Evolutionary conservation across 2,113 vertebrate species (phyloP), one percentile per base, ranked within the genome.

Genomic region (Orycteropus afer): DNA sequence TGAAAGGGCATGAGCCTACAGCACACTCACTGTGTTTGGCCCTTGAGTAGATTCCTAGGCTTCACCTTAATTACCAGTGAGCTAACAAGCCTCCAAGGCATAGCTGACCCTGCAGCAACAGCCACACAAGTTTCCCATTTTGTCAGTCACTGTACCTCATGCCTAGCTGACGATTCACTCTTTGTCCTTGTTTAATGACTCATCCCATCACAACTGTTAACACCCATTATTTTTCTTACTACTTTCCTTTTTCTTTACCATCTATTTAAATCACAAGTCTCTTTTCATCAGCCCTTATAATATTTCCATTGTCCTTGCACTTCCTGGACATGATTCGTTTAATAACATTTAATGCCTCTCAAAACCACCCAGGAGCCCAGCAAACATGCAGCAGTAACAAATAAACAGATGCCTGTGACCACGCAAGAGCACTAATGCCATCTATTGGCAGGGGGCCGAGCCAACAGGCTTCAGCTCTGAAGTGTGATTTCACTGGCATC

Each of bases 401-500:
- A 55, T 3, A 17, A 74, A 45, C 0, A 12, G 88, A 89, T 69
- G 59, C 79, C 10, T 1, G 0, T 0, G 13, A 0, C 55, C 78
- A 29, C 45, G 25, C 40, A 25, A 71, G 74, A 45, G 47, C 78
- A 10, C 65, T 29, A 12, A 23, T 0, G 76, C 63, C 89, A 49
- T 27, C 95, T 95, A 1, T 0, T 34, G 83, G 83, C 55, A 0
- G 37, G 1, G 10, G 34, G 51, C 74, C 0, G 0, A 15, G 47
- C 1, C 3, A 0, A 23, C 22, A 2, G 65, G 65, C 67, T 49
- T 40, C 2, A 0, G 37, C 34, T 29, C 69, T 3, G 25, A 12
- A 47, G 11, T 32, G 42, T 7, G 25, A 51, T 18, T 11, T 78
- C 79, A 14, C n/a, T 6, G 1, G 14, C 23, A 5, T 25, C 11